A percentile compares a stretch with the other conserved stretches of the same genome.
phyloP scores from a whole-genome alignment of 2,113 vertebrate genomes.

The Microtus pennsylvanicus region DNA sequence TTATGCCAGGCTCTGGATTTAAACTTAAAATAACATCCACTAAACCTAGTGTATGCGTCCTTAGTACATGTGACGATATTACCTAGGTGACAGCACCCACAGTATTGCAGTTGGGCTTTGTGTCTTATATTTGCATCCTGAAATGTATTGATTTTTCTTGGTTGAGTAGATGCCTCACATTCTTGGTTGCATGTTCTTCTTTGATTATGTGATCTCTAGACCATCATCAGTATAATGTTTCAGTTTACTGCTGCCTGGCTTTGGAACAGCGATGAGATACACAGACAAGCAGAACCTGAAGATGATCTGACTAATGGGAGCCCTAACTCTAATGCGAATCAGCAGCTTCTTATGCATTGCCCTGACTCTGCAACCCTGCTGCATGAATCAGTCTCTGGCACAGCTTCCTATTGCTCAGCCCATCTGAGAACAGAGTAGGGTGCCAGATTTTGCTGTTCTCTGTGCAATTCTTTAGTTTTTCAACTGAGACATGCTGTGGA shows the following conservation, averaged over 20 bases:
- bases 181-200: not conserved
- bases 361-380: not conserved
- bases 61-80: not conserved
- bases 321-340: not conserved
- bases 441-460: not conserved
- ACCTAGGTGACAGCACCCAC: not conserved
- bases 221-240: not conserved
- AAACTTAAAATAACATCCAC: not conserved
- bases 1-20: not conserved
- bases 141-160: not conserved
- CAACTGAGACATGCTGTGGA: not conserved
- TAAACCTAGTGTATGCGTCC: not conserved
- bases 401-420: not conserved
- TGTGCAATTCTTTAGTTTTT: not conserved
- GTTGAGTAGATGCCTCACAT: not conserved
- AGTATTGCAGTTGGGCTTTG: not conserved
- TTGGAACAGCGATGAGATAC: not conserved
- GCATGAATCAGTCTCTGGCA: not conserved
- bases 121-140: not conserved
- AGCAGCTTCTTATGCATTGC: not conserved
- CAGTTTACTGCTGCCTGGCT: not conserved
- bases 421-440: not conserved
- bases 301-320: not conserved
- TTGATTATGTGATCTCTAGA: not conserved
- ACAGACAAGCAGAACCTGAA: not conserved